Percentiles rank a stretch among this genome's conserved stretches.
Conservation (phyloP, 2,888 invertebrate genomes). For the Papilio gigon region DNA sequence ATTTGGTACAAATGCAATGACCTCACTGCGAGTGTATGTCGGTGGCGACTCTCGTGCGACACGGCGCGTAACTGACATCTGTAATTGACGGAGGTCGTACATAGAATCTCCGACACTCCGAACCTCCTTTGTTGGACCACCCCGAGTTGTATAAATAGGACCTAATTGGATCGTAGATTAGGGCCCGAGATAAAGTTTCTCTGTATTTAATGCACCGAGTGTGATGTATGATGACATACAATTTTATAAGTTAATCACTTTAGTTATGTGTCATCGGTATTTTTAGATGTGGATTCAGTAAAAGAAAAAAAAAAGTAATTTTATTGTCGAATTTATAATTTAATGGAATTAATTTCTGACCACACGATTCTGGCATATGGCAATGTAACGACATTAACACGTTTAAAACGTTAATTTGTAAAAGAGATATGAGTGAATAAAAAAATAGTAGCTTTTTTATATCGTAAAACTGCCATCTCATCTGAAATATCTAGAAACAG, state of each 20-base stretch:
- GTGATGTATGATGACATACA: slow-evolving; percentile 42
- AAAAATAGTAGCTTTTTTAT: background rate
- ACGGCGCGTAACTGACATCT: slow-evolving; percentile 68
- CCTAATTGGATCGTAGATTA: slow-evolving; percentile 74
- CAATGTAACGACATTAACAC: background rate
- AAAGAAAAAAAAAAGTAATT: background rate
- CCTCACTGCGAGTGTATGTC: slow-evolving; percentile 47
- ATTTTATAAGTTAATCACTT: slow-evolving; percentile 34
- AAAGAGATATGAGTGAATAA: background rate
- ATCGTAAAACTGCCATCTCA: background rate
- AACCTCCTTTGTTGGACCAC: slow-evolving; percentile 65
- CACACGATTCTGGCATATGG: too few relatives aligned
- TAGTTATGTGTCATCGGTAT: slow-evolving; percentile 4
- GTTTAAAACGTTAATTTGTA: too few relatives aligned
- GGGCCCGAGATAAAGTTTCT: slow-evolving; percentile 61
- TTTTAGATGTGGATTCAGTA: background rate
- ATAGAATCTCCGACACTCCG: slow-evolving; percentile 52
- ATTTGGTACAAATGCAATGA: slow-evolving; percentile 44
- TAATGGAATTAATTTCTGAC: background rate
- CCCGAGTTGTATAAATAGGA: slow-evolving; percentile 70
- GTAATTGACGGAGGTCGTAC: slow-evolving; percentile 72
- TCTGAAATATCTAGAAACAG: background rate
- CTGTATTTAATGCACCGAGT: slow-evolving; percentile 54
- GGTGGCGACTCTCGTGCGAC: slow-evolving; percentile 52
- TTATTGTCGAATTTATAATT: background rate